Percentiles rank a stretch among this genome's conserved stretches.
Evolutionary conservation across 2,797 vertebrate genomes (phyloP).

Genomic region (Dallia pectoralis): DNA sequence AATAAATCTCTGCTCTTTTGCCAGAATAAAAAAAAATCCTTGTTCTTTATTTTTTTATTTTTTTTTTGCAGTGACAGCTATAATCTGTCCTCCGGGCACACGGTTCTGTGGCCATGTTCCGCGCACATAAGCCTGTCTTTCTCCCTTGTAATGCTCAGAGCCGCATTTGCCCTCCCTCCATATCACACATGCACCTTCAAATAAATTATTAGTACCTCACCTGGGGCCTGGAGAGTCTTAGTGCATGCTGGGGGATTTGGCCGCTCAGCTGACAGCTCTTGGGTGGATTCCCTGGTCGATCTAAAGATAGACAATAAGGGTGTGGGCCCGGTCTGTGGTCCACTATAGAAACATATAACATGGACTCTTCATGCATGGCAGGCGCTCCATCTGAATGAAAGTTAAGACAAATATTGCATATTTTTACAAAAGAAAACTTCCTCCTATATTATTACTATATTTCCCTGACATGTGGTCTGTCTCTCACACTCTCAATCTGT

Average conservation of each 20-base stretch:
- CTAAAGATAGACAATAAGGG: conserved; percentile 79
- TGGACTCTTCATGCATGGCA: conserved; percentile 60
- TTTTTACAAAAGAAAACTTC: conserved; percentile 75
- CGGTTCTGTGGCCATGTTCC: conserved; percentile 14
- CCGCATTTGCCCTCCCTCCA: conserved; percentile 48
- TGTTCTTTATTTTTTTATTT: conserved; percentile 33
- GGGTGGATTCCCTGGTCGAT: conserved; percentile 74
- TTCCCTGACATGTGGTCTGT: conserved; percentile 60
- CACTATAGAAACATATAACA: conserved; percentile 66
- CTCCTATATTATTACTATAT: conserved; percentile 73
- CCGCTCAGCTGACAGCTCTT: conserved; percentile 64
- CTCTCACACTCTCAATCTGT: conserved; percentile 3
- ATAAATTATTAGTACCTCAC: conserved; percentile 56
- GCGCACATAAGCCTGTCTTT: conserved; percentile 41
- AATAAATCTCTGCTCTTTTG: conserved; percentile 71
- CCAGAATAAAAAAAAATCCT: conserved; percentile 47
- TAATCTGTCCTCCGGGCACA: neutral
- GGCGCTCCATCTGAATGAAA: conserved; percentile 52
- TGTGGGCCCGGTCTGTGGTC: conserved; percentile 73
- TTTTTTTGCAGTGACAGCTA: conserved; percentile 17
- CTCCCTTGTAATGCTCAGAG: conserved; percentile 35
- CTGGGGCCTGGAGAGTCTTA: conserved; percentile 64
- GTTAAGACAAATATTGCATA: conserved; percentile 75
- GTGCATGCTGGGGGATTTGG: conserved; percentile 50
- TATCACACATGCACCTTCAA: conserved; percentile 36